These are phyloP conservation scores for Perca fluviatilis DNA, from an alignment of 2,113 vertebrate genomes.

Conservation along the genomic window DNA sequence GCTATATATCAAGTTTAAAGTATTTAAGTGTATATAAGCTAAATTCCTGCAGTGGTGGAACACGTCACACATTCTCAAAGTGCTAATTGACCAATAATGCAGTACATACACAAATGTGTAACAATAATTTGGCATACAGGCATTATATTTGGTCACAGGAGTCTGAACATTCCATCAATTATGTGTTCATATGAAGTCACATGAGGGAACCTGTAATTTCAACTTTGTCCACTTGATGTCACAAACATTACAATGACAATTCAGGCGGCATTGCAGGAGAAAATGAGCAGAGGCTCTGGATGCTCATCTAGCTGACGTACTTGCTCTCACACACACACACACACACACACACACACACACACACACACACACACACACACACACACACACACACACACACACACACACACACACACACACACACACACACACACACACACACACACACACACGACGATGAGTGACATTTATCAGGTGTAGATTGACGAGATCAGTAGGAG, in stretches of 20 bases:
- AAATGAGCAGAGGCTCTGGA: constrained; percentile 2
- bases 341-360: too few species aligned
- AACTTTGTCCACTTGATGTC: constrained; percentile 81
- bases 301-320: constrained; percentile 3
- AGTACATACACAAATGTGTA: neutral
- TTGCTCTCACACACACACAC: neutral
- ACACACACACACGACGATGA: neutral
- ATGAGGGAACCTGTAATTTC: constrained; percentile 65
- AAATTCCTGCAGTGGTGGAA: neutral
- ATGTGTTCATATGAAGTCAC: neutral
- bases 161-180: neutral
- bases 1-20: neutral
- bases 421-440: too few species aligned
- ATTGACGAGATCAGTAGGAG: constrained; percentile 64
- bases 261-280: neutral
- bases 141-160: neutral
- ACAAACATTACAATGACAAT: constrained; percentile 80
- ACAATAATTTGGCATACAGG: neutral
- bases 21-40: neutral
- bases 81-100: constrained; percentile 22
- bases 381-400: too few species aligned
- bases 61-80: neutral
- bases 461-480: constrained; percentile 60
- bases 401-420: too few species aligned
- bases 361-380: too few species aligned